Base-by-base conservation (phyloP, 2,113 vertebrate species). In the Craseonycteris thonglongyai region DNA sequence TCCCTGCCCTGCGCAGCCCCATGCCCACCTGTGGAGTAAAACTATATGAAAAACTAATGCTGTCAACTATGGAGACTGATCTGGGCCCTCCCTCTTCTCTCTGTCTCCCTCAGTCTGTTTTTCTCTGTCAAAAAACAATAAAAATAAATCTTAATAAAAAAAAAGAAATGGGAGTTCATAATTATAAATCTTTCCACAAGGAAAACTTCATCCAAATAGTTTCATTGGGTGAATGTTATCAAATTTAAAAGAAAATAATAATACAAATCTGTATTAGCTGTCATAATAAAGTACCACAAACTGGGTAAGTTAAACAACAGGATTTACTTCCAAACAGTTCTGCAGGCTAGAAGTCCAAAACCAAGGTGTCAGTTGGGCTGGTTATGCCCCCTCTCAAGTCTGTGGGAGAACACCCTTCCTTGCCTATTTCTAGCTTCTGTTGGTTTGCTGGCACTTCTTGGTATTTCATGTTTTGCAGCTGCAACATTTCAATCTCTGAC, bases 101-200 rank as follows among this genome's bases (percentile, higher is more conserved):
- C n/a, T n/a, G n/a, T n/a, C n/a, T n/a, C n/a, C n/a, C n/a, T n/a
- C n/a, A n/a, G n/a, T n/a, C n/a, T n/a, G n/a, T n/a, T n/a, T n/a
- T n/a, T n/a, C n/a, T n/a, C n/a, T n/a, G n/a, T n/a, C n/a, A n/a
- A n/a, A n/a, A n/a, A n/a, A n/a, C n/a, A n/a, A n/a, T n/a, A n/a
- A n/a, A n/a, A n/a, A n/a, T n/a, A n/a, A n/a, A n/a, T n/a, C n/a
- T n/a, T n/a, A n/a, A n/a, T n/a, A n/a, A n/a, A n/a, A n/a, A n/a
- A n/a, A 66, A 82, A 78, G 59, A 95, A 71, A 81, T 7, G 88
- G 49, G 49, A 93, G 65, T 76, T 81, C 61, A n/a, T 40, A 65
- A 65, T 71, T 86, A 45, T 56, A 81, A 92, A 92, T 74, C n/a
- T 88, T 94, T 90, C 61, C 38, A 95, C n/a, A 59, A 79, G 68